These are phyloP conservation scores for Clavelina lepadiformis DNA, from an alignment of 23 tunicate species.

Conservation along the genomic window DNA sequence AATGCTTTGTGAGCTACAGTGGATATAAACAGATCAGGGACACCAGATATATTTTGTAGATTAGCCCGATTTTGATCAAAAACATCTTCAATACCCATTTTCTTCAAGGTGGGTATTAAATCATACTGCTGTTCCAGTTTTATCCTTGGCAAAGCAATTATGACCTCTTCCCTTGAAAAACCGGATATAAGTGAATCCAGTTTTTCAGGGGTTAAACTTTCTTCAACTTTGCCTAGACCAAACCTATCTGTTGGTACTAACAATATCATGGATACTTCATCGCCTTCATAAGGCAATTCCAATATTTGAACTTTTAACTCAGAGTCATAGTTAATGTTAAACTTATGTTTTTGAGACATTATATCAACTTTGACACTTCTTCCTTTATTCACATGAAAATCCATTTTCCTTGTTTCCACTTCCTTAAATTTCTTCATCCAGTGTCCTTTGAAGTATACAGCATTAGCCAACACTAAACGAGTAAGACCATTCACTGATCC, in stretches of 20 bases:
- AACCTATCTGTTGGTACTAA: conserved; percentile 46
- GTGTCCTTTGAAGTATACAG: conserved; percentile 81
- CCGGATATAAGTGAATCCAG: neutral
- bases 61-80: conserved; percentile 39
- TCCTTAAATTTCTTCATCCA: conserved; percentile 57
- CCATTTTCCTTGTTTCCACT: conserved; percentile 3
- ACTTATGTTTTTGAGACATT: conserved; percentile 48
- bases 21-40: conserved; percentile 35
- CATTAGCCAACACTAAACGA: conserved; percentile 59
- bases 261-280: conserved; percentile 38
- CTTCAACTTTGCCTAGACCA: conserved; percentile 41
- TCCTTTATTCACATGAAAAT: conserved; percentile 29
- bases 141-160: conserved; percentile 46
- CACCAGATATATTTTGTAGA: conserved; percentile 31
- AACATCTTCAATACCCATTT: conserved; percentile 26
- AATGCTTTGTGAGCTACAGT: conserved; percentile 65
- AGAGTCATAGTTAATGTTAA: conserved; percentile 9
- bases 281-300: conserved; percentile 61
- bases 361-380: conserved; percentile 37
- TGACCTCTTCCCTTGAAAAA: conserved; percentile 22
- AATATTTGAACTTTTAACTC: conserved; percentile 40
- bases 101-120: conserved; percentile 25
- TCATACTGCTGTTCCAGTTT: conserved; percentile 34
- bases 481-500: conserved; percentile 35
- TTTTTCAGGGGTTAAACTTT: conserved; percentile 15